phyloP scores from a whole-genome alignment of 2,797 vertebrate genomes.

The Ceyx erithaca region DNA sequence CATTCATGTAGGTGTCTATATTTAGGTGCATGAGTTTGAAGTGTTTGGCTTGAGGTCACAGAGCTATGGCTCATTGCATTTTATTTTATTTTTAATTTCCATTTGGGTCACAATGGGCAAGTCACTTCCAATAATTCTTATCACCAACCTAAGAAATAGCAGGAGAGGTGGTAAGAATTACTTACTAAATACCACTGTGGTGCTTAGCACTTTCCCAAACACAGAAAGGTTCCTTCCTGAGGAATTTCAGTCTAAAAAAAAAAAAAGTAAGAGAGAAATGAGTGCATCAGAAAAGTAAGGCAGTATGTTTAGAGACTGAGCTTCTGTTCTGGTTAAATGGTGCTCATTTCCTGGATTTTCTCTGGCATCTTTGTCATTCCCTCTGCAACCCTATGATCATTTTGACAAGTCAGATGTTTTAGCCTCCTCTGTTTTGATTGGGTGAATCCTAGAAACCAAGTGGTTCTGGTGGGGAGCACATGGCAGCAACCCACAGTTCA shows the following conservation, averaged over 20 bases:
- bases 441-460: slow-evolving; percentile 9
- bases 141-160: not conserved
- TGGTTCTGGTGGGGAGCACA: not conserved
- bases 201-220: not conserved
- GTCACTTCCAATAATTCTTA: slow-evolving; percentile 51
- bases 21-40: slow-evolving; percentile 65
- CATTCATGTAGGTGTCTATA: slow-evolving; percentile 70
- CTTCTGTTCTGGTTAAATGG: not conserved
- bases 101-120: slow-evolving; percentile 59
- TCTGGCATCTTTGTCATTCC: not conserved
- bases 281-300: not conserved
- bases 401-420: slow-evolving; percentile 15
- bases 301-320: not conserved
- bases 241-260: not conserved
- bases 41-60: slow-evolving; percentile 57
- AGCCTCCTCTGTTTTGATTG: not conserved
- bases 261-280: not conserved
- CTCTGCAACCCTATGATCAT: not conserved
- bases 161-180: not conserved
- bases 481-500: not conserved
- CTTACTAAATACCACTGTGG: not conserved
- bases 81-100: slow-evolving; percentile 50
- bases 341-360: not conserved
- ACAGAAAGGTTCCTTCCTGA: not conserved
- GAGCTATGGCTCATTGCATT: slow-evolving; percentile 54